Percentiles rank a stretch among this genome's conserved stretches.
Conservation (phyloP, 2,113 vertebrate species). For the Dasypus novemcinctus region DNA sequence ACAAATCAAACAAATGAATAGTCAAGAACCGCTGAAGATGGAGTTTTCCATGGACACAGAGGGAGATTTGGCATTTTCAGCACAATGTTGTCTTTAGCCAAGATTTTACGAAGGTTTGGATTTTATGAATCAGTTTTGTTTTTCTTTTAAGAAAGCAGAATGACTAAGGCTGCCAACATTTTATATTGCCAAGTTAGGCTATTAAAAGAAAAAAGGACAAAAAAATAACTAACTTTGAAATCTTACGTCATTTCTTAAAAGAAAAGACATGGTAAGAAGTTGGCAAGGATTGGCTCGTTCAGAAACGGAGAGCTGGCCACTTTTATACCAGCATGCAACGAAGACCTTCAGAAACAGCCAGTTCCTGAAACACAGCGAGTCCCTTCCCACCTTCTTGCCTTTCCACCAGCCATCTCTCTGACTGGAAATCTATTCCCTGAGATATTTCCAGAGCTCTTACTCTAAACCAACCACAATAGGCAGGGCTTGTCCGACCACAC, state of each 20-base stretch:
- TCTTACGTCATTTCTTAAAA: slow-evolving; percentile 51
- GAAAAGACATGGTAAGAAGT: slow-evolving; percentile 3
- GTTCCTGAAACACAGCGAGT: neutral
- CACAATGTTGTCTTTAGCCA: slow-evolving; percentile 41
- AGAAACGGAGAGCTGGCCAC: slow-evolving; percentile 29
- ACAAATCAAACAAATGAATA: neutral
- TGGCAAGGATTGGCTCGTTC: neutral
- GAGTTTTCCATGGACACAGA: slow-evolving; percentile 63
- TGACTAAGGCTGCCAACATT: slow-evolving; percentile 39
- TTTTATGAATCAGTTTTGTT: slow-evolving; percentile 45
- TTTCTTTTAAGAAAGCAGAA: neutral
- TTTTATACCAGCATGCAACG: neutral
- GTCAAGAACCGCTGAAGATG: slow-evolving; percentile 63
- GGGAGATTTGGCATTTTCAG: slow-evolving; percentile 67
- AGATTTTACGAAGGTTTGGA: slow-evolving; percentile 9
- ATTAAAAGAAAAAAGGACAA: neutral
- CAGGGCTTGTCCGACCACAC: neutral
- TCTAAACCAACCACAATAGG: neutral
- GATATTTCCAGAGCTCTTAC: neutral
- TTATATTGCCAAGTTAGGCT: slow-evolving; percentile 55
- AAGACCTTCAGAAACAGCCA: neutral
- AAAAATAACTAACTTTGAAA: neutral
- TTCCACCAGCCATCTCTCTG: neutral
- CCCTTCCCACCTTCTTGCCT: neutral
- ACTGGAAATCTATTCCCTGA: slow-evolving; percentile 50